Conservation (phyloP, 1,140 invertebrate genomes). For the Lepeophtheirus salmonis region DNA sequence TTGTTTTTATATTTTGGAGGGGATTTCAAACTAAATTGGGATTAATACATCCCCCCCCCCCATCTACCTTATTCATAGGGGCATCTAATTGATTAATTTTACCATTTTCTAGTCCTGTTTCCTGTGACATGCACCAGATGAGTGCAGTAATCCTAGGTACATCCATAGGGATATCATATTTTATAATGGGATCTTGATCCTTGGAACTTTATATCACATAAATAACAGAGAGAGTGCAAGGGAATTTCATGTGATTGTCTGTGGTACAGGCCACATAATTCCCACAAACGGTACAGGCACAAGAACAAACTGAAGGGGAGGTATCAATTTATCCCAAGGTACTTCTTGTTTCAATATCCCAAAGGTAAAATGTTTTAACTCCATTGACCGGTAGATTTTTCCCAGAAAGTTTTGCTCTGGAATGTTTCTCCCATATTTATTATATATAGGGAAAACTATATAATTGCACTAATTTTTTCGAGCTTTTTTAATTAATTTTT, state of each 20-base stretch:
- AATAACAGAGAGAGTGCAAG: constrained; percentile 64
- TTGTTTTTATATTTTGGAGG: no score
- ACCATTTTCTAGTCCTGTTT: constrained; percentile 68
- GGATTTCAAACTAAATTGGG: no score
- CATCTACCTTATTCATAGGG: constrained; percentile 20
- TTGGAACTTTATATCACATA: constrained; percentile 31
- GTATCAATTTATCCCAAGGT: constrained; percentile 44
- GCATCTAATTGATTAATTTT: constrained; percentile 71
- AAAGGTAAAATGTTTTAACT: constrained; percentile 53
- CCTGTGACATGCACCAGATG: constrained; percentile 71
- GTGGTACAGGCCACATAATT: constrained; percentile 79
- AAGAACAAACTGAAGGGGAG: constrained; percentile 72
- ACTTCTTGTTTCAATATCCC: constrained; percentile 64
- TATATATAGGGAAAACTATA: no score
- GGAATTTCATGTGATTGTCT: constrained; percentile 70
- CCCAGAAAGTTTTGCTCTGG: no score
- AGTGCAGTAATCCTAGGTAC: constrained; percentile 66
- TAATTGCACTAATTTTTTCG: no score
- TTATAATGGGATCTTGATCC: constrained; percentile 37
- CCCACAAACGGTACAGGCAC: constrained; percentile 77
- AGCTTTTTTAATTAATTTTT: no score
- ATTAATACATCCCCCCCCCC: no score
- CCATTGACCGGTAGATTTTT: no score
- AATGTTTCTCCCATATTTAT: no score
- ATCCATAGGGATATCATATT: constrained; percentile 35